phyloP scores from a whole-genome alignment of 2,888 invertebrate genomes.

The Ariolimax columbianus region DNA sequence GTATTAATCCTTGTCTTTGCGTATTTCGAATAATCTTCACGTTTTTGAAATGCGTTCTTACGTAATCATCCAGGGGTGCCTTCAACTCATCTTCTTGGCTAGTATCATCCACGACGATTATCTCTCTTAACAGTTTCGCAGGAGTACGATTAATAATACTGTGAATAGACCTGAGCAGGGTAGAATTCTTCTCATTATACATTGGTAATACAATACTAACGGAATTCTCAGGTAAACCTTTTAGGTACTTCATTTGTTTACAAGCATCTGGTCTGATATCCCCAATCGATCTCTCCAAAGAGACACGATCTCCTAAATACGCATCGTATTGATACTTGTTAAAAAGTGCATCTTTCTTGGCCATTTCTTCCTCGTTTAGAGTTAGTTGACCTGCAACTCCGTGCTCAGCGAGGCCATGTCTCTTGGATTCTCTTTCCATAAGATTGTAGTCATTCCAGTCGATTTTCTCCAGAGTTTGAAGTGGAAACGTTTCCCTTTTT shows the following conservation, averaged over 20 bases:
- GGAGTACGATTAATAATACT: conserved; percentile 48
- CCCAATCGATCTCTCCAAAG: conserved; percentile 23
- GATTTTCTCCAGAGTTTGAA: not conserved
- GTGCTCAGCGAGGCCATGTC: conserved; percentile 27
- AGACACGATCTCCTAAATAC: conserved; percentile 7
- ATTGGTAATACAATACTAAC: conserved; percentile 46
- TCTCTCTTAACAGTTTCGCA: conserved; percentile 33
- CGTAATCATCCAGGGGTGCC: conserved; percentile 34
- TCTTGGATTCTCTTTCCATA: conserved; percentile 1
- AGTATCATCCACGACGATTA: conserved; percentile 53
- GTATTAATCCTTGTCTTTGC: conserved; percentile 43
- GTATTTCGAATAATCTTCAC: conserved; percentile 44
- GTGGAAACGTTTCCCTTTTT: no score
- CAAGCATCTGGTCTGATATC: conserved; percentile 27
- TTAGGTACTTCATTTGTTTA: not conserved
- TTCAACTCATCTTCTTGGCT: conserved; percentile 45
- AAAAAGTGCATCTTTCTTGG: not conserved
- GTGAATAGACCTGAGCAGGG: conserved; percentile 44
- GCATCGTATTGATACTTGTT: conserved; percentile 22
- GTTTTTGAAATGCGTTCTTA: conserved; percentile 25
- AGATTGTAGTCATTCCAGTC: conserved; percentile 17
- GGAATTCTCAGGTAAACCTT: conserved; percentile 5
- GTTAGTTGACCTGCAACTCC: not conserved
- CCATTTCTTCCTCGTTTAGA: not conserved
- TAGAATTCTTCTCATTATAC: conserved; percentile 50